Evolutionary conservation across 2,888 invertebrate genomes (phyloP).

Genomic region (Apodemia mormo): DNA sequence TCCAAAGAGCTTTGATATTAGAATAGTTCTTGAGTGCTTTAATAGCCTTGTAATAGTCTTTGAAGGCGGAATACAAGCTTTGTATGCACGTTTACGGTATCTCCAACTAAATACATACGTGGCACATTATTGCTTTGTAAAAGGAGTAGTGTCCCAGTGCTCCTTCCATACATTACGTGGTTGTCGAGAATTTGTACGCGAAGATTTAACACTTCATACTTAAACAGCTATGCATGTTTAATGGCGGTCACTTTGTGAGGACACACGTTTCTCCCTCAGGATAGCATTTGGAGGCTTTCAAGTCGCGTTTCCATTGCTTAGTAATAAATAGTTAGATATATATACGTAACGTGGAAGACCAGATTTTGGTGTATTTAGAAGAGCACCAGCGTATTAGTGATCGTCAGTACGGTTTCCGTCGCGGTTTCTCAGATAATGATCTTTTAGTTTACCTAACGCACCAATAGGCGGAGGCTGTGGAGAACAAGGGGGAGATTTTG

Average conservation of each 20-base stretch:
- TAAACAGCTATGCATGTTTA: conserved; percentile 65
- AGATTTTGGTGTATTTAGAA: no score
- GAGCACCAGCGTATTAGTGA: no score
- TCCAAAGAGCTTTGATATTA: neutral
- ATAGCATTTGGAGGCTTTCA: conserved; percentile 56
- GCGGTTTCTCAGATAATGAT: no score
- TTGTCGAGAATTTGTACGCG: neutral
- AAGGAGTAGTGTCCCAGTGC: conserved; percentile 23
- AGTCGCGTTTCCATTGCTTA: conserved; percentile 51
- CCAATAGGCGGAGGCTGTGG: no score
- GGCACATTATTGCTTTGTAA: conserved; percentile 15
- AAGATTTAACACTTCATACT: conserved; percentile 37
- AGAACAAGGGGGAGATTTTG: no score
- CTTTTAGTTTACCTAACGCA: no score
- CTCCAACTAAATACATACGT: neutral
- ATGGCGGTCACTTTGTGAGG: conserved; percentile 76
- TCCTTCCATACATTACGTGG: conserved; percentile 13
- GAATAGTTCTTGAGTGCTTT: neutral
- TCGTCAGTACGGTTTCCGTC: no score
- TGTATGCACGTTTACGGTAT: neutral
- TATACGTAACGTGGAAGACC: no score
- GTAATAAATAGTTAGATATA: neutral
- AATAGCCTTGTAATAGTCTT: no score
- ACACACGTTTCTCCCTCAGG: conserved; percentile 60
- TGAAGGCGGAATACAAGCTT: neutral